Evolutionary conservation across 2,888 invertebrate species (phyloP).

Genomic region (Lepas anatifera): DNA sequence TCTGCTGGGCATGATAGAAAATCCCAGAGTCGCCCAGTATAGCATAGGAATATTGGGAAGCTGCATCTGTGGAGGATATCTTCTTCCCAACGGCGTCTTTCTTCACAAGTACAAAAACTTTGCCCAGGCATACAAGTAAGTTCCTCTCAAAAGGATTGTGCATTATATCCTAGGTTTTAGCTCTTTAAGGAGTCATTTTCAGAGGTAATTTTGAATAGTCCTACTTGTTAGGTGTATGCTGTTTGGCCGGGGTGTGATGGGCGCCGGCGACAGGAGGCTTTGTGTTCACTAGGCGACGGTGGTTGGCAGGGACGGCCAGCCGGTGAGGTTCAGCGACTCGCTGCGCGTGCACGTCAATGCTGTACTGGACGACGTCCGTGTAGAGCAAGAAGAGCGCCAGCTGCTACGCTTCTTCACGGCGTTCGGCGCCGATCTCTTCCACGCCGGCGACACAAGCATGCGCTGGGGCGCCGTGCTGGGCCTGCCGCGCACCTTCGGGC

Average conservation of each 20-base stretch:
- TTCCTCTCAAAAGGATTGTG: background rate
- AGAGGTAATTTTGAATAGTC: background rate
- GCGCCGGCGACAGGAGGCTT: too few relatives aligned
- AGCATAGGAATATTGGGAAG: background rate
- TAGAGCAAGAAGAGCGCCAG: background rate
- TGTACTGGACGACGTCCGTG: background rate
- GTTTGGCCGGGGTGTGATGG: too few relatives aligned
- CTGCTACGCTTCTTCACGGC: constrained; percentile 3
- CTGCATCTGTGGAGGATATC: background rate
- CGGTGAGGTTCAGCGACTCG: background rate
- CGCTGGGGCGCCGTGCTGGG: background rate
- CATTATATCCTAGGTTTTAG: background rate
- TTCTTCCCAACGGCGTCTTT: background rate
- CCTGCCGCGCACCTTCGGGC: background rate
- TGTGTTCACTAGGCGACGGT: too few relatives aligned
- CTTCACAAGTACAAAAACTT: background rate
- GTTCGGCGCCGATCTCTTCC: background rate
- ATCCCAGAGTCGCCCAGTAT: background rate
- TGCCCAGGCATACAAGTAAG: background rate
- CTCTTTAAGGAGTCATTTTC: background rate
- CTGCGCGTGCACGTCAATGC: background rate
- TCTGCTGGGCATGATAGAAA: too few relatives aligned
- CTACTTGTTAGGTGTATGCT: too few relatives aligned
- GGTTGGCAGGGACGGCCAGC: background rate
- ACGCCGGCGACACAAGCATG: background rate